These are phyloP conservation scores for Neosalanx taihuensis DNA, from an alignment of 2,797 vertebrate species.

Conservation along the genomic window DNA sequence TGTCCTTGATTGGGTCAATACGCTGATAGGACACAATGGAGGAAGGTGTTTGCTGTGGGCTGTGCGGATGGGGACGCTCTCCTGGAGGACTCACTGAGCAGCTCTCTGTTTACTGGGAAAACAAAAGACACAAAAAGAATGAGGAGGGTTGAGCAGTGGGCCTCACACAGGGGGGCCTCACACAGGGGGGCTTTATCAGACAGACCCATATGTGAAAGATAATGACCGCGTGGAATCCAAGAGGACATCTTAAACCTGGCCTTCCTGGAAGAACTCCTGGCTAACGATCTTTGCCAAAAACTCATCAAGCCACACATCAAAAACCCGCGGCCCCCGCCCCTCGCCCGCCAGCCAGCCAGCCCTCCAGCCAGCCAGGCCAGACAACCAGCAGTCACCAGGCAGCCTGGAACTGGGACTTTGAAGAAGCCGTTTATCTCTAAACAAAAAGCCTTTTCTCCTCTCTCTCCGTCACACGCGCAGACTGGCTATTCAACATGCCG, in stretches of 20 bases:
- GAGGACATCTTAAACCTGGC: conserved; percentile 79
- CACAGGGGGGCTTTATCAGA: conserved; percentile 77
- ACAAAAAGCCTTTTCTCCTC: conserved; percentile 63
- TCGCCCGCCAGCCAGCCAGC: conserved; percentile 44
- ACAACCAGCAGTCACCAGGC: conserved; percentile 60
- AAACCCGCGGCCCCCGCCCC: conserved; percentile 43
- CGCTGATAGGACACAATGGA: conserved; percentile 3
- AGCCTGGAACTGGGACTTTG: conserved; percentile 70
- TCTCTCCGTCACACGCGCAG: conserved; percentile 55
- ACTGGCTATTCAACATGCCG: conserved; percentile 61
- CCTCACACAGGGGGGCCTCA: conserved; percentile 80
- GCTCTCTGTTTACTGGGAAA: conserved; percentile 34
- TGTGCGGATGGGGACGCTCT: conserved; percentile 10
- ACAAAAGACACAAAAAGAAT: conserved; percentile 57
- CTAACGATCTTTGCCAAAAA: conserved; percentile 42
- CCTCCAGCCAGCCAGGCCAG: neutral
- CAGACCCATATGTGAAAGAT: conserved; percentile 78
- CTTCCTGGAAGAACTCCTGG: conserved; percentile 73
- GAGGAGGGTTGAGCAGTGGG: conserved; percentile 54
- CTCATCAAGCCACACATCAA: conserved; percentile 69
- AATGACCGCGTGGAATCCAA: conserved; percentile 80
- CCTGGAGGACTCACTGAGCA: conserved; percentile 40
- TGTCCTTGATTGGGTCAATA: neutral
- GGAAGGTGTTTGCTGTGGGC: conserved; percentile 16
- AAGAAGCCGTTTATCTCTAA: conserved; percentile 70